These are phyloP conservation scores for Mystacides longicornis DNA, from an alignment of 2,888 invertebrate genomes.

Conservation along the genomic window DNA sequence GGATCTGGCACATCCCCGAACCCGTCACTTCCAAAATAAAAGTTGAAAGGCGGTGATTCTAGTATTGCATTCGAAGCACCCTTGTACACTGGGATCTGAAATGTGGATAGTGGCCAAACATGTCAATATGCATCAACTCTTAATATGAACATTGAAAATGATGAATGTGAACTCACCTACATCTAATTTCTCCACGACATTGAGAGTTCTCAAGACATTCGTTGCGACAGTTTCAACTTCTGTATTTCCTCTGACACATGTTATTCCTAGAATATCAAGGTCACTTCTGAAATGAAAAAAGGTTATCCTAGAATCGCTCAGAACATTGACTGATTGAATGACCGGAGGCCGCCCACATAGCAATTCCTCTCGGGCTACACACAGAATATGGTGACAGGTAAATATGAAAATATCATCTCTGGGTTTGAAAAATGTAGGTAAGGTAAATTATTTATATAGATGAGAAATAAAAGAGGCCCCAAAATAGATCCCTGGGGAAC, in stretches of 20 bases:
- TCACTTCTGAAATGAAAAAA: not conserved
- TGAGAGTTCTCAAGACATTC: conserved; percentile 63
- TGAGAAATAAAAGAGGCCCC: too few relatives aligned
- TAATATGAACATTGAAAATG: not conserved
- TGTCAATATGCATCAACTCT: not conserved
- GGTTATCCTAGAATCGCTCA: too few relatives aligned
- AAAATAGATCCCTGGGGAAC: too few relatives aligned
- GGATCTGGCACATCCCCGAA: conserved; percentile 56
- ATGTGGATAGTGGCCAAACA: not conserved
- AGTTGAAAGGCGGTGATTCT: conserved; percentile 32
- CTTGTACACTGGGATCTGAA: conserved; percentile 62
- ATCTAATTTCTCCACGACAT: conserved; percentile 50
- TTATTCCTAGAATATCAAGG: conserved; percentile 55
- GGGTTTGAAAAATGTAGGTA: too few relatives aligned
- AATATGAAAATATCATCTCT: too few relatives aligned
- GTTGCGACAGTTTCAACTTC: conserved; percentile 56
- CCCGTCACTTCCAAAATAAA: conserved; percentile 60
- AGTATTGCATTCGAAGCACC: conserved; percentile 51
- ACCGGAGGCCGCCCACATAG: too few relatives aligned
- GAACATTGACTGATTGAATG: too few relatives aligned
- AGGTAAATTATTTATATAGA: too few relatives aligned
- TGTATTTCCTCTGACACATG: conserved; percentile 71
- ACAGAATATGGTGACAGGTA: too few relatives aligned
- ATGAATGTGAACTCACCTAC: conserved; percentile 40
- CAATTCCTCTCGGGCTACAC: too few relatives aligned